These are phyloP conservation scores for Pangasianodon hypophthalmus DNA, from an alignment of 2,113 vertebrate species.

Conservation along the genomic window DNA sequence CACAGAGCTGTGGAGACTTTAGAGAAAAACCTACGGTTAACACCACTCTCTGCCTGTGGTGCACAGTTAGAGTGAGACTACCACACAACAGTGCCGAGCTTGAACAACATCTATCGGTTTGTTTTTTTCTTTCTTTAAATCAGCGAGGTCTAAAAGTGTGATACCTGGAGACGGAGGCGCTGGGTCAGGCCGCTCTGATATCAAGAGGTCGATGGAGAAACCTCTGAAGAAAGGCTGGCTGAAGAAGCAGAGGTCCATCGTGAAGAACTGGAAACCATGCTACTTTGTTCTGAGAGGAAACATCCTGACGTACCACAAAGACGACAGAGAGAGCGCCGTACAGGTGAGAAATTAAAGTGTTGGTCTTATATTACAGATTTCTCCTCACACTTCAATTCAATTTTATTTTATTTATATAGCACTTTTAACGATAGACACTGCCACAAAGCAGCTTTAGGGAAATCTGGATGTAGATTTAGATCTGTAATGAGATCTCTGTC, in stretches of 20 bases:
- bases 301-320: constrained; percentile 89
- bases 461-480: neutral
- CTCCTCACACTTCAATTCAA: neutral
- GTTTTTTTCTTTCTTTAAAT: neutral
- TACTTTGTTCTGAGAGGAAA: constrained; percentile 88
- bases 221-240: constrained; percentile 91
- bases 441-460: neutral
- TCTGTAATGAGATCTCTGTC: neutral
- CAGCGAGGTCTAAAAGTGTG: constrained; percentile 88
- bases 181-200: constrained; percentile 36
- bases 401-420: neutral
- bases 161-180: constrained; percentile 76
- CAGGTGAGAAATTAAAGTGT: constrained; percentile 58
- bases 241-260: constrained; percentile 90
- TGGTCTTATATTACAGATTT: neutral
- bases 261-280: constrained; percentile 93
- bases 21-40: constrained; percentile 26
- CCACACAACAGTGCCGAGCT: neutral
- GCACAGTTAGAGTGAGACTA: no score
- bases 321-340: constrained; percentile 82
- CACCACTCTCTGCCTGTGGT: neutral
- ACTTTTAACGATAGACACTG: neutral
- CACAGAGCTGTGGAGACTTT: constrained; percentile 18
- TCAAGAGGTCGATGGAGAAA: constrained; percentile 75
- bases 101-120: neutral